Conservation (phyloP, 2,113 vertebrate genomes). For the Lamprologus lemairii region DNA sequence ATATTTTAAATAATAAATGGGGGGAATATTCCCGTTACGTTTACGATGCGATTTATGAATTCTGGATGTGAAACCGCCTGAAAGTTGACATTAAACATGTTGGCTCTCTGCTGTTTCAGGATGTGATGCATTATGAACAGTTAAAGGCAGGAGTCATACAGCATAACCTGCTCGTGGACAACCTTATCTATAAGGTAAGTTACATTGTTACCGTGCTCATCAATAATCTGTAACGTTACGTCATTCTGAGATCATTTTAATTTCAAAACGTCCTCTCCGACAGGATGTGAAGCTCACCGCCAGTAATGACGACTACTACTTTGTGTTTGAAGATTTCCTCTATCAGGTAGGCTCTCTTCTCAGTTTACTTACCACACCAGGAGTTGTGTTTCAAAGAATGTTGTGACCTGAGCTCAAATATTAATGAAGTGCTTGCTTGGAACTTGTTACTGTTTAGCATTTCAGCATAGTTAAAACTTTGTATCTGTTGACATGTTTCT, state of each 20-base stretch:
- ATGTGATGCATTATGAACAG: constrained; percentile 90
- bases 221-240: not conserved
- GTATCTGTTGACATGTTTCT: not conserved
- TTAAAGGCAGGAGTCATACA: constrained; percentile 93
- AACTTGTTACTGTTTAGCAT: not conserved
- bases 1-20: not conserved
- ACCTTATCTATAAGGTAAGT: constrained; percentile 91
- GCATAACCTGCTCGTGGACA: constrained; percentile 92
- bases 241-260: not conserved
- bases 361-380: not conserved
- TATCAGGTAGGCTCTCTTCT: constrained; percentile 81
- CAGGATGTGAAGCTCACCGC: constrained; percentile 98
- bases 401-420: not conserved
- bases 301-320: constrained; percentile 98
- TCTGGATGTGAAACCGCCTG: not conserved
- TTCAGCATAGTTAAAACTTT: not conserved
- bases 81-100: not conserved
- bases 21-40: not conserved
- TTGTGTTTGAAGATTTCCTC: constrained; percentile 98
- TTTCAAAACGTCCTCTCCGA: not conserved
- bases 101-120: constrained; percentile 67
- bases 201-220: not conserved
- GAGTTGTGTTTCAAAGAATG: not conserved
- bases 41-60: not conserved
- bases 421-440: not conserved